These are phyloP conservation scores for Gobio gobio DNA, from an alignment of 2,113 vertebrate genomes.

Conservation along the genomic window DNA sequence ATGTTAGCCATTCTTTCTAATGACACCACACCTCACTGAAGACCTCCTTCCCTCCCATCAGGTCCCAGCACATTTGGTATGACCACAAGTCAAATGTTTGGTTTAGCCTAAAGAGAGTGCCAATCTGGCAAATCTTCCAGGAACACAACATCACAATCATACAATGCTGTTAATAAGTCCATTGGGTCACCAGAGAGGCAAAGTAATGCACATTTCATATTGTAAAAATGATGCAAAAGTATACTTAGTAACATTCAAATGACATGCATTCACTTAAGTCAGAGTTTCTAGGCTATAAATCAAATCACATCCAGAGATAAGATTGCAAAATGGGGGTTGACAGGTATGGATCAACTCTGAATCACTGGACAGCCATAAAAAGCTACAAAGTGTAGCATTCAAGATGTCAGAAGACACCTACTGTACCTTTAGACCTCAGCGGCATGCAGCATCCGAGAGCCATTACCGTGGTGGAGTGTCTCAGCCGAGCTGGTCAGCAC, in stretches of 20 bases:
- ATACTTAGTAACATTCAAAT: background rate
- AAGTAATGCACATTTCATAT: background rate
- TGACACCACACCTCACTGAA: slow-evolving; percentile 12
- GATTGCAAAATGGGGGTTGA: background rate
- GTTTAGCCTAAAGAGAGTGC: background rate
- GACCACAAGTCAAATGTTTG: background rate
- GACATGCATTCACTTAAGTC: background rate
- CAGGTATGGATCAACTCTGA: background rate
- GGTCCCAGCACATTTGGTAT: slow-evolving; percentile 9
- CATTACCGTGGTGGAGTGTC: slow-evolving; percentile 61
- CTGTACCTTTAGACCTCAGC: slow-evolving; percentile 72
- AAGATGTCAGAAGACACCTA: slow-evolving; percentile 7
- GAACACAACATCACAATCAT: background rate
- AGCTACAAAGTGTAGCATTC: background rate
- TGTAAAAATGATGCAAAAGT: background rate
- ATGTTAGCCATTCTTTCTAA: slow-evolving; percentile 42
- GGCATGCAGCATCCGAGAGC: slow-evolving; percentile 73
- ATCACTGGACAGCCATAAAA: background rate
- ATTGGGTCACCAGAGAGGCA: background rate
- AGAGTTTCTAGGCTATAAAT: slow-evolving; percentile 3
- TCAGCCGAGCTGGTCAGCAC: slow-evolving; percentile 37
- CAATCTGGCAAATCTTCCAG: background rate
- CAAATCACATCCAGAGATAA: background rate
- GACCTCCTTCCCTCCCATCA: background rate
- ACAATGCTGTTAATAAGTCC: background rate